These are phyloP conservation scores for Apteryx mantelli DNA, from an alignment of 2,113 vertebrate genomes.

Conservation along the genomic window DNA sequence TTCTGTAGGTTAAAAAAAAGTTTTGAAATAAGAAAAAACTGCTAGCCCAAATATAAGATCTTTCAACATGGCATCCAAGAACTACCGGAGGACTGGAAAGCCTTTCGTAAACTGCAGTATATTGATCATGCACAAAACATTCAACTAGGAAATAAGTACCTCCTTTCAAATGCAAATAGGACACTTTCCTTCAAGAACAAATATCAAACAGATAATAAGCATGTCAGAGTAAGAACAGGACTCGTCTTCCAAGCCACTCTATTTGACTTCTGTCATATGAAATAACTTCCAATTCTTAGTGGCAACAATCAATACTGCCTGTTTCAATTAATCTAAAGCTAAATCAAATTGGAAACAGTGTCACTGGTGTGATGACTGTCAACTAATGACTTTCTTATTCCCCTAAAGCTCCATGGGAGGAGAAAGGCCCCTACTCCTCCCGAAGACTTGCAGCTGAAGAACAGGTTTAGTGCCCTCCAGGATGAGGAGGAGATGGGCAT, in stretches of 20 bases:
- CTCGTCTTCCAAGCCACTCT: neutral
- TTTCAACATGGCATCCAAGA: neutral
- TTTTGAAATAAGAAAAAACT: neutral
- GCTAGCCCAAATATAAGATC: neutral
- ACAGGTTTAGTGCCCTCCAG: too few relatives aligned
- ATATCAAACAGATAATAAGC: neutral
- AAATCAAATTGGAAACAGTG: conserved; percentile 7
- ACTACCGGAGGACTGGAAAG: neutral
- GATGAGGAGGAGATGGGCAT: too few relatives aligned
- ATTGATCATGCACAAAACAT: neutral
- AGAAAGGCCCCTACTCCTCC: too few relatives aligned
- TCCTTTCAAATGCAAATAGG: neutral
- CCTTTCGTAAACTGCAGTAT: neutral
- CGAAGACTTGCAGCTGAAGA: too few relatives aligned
- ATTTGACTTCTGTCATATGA: neutral
- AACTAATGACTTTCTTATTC: neutral
- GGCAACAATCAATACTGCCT: neutral
- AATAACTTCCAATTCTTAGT: neutral
- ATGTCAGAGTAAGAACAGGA: neutral
- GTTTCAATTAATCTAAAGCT: conserved; percentile 15
- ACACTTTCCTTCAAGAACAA: neutral
- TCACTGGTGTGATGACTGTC: neutral
- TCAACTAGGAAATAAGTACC: neutral
- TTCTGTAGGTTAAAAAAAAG: neutral
- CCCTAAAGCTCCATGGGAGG: neutral